Base-by-base conservation (phyloP, 30 jellyfish, hydroid and myxozoan species). In the Phacellophora camtschatica region DNA sequence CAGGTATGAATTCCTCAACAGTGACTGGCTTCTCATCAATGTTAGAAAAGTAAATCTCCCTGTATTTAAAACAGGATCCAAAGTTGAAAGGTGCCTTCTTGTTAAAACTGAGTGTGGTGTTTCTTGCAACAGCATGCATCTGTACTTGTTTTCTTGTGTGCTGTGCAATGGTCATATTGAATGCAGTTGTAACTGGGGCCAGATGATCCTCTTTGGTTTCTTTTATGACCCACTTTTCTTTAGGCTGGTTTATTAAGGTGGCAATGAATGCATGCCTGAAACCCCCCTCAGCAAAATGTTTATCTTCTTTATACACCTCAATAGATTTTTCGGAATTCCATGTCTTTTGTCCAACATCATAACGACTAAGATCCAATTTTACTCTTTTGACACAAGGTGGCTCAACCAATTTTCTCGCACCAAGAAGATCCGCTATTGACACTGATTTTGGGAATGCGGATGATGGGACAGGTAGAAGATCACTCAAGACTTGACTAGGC, bases 131-230 rank as follows among this genome's bases (percentile, higher is more conserved):
- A 65, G 58, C 54, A 34, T 65, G 61, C 79, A 65, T 65, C 59
- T 65, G 79, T 32, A 65, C 79, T 37, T 65, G 79, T 34, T 65
- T 65, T 65, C 79, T 65, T 57, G 79, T 65, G 56, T 65, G 79
- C 35, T 65, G 79, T 15, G 12, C 61, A 2, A 5, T 37, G 31
- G 79, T 65, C 79, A 65, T 65, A 30, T 37, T 18, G 59, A 65
- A 29, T 2, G 2, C 36, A 9, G 39, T 49, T 37, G 56, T 29
- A 45, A 65, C 59, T 65, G 54, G 36, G 29, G 54, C 79, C 43
- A 65, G 10, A n/a, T 65, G 79, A 9, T 64, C 78, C 48, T 64
- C 78, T 35, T 64, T 31, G 78, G 31, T 28, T 43, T 11, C 59
- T 35, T 64, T 64, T 43, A 64, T 35, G 0, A 64, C 78, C 78